These are phyloP conservation scores for Ceratitis capitata DNA, from an alignment of 1,140 invertebrate genomes.

Conservation along the genomic window DNA sequence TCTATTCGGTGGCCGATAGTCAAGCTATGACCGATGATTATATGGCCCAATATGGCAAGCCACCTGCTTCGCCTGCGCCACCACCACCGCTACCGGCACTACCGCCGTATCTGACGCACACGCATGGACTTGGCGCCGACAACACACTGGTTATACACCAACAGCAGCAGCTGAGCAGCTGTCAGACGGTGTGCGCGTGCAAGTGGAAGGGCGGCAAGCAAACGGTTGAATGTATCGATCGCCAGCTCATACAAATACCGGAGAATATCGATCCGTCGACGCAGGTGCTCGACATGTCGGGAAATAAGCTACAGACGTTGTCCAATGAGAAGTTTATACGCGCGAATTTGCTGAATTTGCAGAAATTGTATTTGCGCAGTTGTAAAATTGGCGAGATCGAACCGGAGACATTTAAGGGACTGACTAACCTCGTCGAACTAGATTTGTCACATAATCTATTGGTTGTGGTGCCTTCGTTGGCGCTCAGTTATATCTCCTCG, in stretches of 20 bases:
- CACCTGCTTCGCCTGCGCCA: not conserved
- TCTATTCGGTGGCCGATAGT: constrained; percentile 58
- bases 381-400: constrained; percentile 88
- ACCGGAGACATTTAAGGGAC: constrained; percentile 79
- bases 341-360: constrained; percentile 84
- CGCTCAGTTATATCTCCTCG: constrained; percentile 80
- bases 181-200: constrained; percentile 83
- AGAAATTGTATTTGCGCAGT: constrained; percentile 82
- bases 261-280: constrained; percentile 84
- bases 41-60: constrained; percentile 42
- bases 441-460: constrained; percentile 87
- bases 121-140: constrained; percentile 6
- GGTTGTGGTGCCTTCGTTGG: constrained; percentile 78
- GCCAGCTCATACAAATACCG: constrained; percentile 82
- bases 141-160: constrained; percentile 47
- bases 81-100: not conserved
- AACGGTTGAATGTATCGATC: constrained; percentile 87
- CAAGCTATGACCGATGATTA: constrained; percentile 61
- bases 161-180: constrained; percentile 65
- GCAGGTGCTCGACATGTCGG: constrained; percentile 88
- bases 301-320: constrained; percentile 85
- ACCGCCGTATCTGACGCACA: not conserved
- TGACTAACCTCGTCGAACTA: constrained; percentile 88
- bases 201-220: constrained; percentile 94
- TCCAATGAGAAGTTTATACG: constrained; percentile 82